phyloP scores from a whole-genome alignment of 2,888 invertebrate genomes.

The Lutraria lutraria region DNA sequence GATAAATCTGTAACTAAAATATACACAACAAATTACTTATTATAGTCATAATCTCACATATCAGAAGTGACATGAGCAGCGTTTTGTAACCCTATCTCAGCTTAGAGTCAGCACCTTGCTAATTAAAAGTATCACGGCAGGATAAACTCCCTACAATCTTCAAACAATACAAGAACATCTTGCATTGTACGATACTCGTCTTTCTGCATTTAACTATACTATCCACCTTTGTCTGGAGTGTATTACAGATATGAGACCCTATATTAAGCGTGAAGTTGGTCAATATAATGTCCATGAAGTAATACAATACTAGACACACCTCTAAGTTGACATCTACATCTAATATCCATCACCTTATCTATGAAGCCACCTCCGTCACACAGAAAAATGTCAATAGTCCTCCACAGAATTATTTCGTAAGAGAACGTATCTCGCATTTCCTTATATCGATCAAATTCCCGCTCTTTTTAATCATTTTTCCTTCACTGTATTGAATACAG shows the following conservation, averaged over 20 bases:
- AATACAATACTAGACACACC: background rate
- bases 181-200: background rate
- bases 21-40: background rate
- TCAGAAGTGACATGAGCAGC: background rate
- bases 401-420: background rate
- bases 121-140: background rate
- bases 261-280: too few species aligned
- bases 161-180: background rate
- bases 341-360: background rate
- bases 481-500: conserved; percentile 16
- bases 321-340: background rate
- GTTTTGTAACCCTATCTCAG: background rate
- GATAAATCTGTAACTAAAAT: conserved; percentile 6
- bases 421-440: background rate
- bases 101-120: conserved; percentile 8
- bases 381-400: background rate
- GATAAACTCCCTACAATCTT: background rate
- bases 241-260: too few species aligned
- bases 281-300: too few species aligned
- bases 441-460: background rate
- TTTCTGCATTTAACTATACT: too few species aligned
- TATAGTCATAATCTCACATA: background rate
- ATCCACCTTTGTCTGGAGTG: too few species aligned
- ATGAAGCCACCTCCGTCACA: background rate
- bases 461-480: background rate